Percentiles rank a stretch among this genome's conserved stretches.
phyloP scores from a whole-genome alignment of 2,113 vertebrate species.

The Hipposideros armiger region DNA sequence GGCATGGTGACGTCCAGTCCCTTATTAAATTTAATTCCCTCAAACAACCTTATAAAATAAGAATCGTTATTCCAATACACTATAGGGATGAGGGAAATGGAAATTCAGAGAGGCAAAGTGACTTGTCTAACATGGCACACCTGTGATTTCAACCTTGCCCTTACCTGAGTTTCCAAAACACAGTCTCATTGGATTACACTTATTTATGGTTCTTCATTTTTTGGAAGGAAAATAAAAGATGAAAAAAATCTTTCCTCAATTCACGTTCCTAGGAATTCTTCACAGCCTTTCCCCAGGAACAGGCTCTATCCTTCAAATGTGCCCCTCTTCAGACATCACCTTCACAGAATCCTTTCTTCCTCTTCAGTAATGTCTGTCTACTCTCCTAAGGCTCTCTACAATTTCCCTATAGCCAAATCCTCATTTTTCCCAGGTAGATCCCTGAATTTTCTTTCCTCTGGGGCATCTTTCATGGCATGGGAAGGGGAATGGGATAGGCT shows the following conservation, averaged over 20 bases:
- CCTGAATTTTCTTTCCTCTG: neutral
- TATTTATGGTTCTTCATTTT: neutral
- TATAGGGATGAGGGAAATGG: neutral
- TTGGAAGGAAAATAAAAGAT: neutral
- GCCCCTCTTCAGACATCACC: neutral
- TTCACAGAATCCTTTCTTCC: neutral
- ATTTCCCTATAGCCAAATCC: neutral
- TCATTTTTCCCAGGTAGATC: neutral
- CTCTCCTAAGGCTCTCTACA: neutral
- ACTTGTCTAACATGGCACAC: constrained; percentile 7
- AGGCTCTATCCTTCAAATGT: neutral
- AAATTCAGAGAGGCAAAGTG: constrained; percentile 40
- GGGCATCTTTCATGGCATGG: neutral
- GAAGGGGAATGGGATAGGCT: neutral
- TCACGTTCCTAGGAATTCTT: neutral
- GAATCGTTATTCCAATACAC: constrained; percentile 5
- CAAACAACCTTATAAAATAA: constrained; percentile 3
- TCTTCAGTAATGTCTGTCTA: neutral
- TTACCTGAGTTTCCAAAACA: constrained; percentile 10
- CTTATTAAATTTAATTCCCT: constrained; percentile 43
- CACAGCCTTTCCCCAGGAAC: neutral
- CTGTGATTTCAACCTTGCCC: constrained; percentile 3
- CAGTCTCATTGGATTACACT: neutral
- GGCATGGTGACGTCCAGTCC: neutral
- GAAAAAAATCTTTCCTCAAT: neutral